Evolutionary conservation across 2,113 vertebrate species (phyloP).

Genomic region (Tragulus kanchil): DNA sequence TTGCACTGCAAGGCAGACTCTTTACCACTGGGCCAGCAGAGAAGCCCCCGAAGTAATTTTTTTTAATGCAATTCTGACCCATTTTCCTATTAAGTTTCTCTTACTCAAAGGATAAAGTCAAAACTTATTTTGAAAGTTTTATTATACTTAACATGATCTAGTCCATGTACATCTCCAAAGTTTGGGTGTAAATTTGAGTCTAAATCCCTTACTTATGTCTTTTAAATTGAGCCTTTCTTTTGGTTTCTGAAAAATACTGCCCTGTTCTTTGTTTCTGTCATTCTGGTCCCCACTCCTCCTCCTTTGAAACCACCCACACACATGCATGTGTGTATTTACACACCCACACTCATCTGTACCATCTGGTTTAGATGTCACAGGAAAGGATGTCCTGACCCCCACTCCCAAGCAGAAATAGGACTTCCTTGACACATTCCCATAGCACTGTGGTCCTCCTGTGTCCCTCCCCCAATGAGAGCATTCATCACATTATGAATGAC

Average conservation of each 20-base stretch:
- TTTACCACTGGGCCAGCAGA: too few relatives aligned
- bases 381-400: background rate
- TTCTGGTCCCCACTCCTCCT: background rate
- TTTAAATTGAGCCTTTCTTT: background rate
- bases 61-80: background rate
- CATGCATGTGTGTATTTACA: background rate
- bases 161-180: background rate
- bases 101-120: background rate
- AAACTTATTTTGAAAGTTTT: background rate
- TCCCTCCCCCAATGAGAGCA: background rate
- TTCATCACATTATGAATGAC: background rate
- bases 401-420: background rate
- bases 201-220: background rate
- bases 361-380: background rate
- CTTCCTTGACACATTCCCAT: background rate
- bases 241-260: background rate
- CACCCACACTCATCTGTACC: background rate
- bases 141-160: background rate
- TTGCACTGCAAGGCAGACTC: too few relatives aligned
- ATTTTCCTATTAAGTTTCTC: background rate
- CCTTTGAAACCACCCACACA: background rate
- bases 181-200: background rate
- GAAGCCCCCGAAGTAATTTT: background rate
- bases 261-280: background rate
- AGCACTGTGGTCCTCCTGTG: background rate